phyloP scores from a whole-genome alignment of 2,113 vertebrate genomes.

The Agapornis roseicollis region DNA sequence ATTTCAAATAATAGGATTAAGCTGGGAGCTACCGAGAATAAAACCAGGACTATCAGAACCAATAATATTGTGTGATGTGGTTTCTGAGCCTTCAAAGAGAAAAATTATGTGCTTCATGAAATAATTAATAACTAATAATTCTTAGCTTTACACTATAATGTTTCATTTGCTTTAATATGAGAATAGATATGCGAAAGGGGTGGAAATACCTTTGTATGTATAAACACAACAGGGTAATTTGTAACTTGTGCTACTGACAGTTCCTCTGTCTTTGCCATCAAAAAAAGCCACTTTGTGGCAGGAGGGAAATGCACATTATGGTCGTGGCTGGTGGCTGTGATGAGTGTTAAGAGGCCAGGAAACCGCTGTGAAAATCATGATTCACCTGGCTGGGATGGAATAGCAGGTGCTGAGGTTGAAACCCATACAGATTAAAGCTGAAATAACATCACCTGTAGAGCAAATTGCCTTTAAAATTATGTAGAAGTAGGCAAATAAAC shows the following conservation, averaged over 20 bases:
- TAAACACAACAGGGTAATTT: background rate
- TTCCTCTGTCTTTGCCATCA: background rate
- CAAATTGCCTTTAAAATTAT: background rate
- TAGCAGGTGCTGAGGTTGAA: background rate
- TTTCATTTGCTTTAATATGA: background rate
- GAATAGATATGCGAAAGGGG: background rate
- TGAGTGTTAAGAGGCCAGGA: background rate
- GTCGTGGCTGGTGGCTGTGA: background rate
- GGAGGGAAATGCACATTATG: rapidly evolving
- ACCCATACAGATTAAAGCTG: background rate
- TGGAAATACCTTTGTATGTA: rapidly evolving
- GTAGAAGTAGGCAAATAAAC: background rate
- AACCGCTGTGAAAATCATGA: background rate
- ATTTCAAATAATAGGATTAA: background rate
- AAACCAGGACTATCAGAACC: background rate
- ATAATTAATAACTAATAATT: background rate
- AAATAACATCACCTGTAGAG: background rate
- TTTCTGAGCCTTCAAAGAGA: background rate
- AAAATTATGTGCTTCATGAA: background rate
- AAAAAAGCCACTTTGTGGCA: background rate
- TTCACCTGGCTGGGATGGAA: background rate
- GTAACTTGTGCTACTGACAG: background rate
- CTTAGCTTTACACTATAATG: background rate
- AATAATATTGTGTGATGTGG: background rate
- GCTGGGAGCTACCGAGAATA: background rate